Evolutionary conservation across 2,113 vertebrate species (phyloP).

Genomic region (Malurus melanocephalus): DNA sequence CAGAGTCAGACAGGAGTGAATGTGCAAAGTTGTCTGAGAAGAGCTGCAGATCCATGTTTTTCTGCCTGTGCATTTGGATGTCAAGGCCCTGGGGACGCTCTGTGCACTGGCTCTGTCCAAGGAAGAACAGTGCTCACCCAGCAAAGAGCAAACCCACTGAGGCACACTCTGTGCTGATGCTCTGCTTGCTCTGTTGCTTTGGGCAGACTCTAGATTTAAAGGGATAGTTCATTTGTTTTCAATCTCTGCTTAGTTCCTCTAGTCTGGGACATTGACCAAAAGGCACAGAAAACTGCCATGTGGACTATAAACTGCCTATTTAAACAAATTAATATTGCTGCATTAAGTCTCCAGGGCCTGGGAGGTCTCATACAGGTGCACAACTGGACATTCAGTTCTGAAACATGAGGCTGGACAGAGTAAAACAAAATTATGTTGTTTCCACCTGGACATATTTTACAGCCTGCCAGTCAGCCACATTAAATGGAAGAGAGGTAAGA

Average conservation of each 20-base stretch:
- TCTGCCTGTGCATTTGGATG: not conserved
- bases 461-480: not conserved
- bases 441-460: not conserved
- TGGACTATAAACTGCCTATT: not conserved
- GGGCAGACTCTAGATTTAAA: not conserved
- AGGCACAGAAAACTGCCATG: not conserved
- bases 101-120: not conserved
- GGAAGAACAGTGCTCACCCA: fast-evolving
- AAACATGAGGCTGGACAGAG: conserved; percentile 12
- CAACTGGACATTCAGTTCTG: not conserved
- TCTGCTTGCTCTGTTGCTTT: not conserved
- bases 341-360: not conserved
- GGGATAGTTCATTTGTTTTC: not conserved
- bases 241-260: not conserved
- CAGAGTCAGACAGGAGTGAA: not conserved
- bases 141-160: not conserved
- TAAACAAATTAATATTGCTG: not conserved
- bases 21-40: not conserved
- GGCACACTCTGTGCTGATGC: not conserved
- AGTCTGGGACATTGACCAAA: not conserved
- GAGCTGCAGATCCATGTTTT: not conserved
- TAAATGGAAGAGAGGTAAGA: not conserved
- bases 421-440: not conserved
- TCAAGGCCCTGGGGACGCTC: fast-evolving
- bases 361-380: not conserved